Evolutionary conservation across 2,888 invertebrate genomes (phyloP).

Genomic region (Drosophila yooni): DNA sequence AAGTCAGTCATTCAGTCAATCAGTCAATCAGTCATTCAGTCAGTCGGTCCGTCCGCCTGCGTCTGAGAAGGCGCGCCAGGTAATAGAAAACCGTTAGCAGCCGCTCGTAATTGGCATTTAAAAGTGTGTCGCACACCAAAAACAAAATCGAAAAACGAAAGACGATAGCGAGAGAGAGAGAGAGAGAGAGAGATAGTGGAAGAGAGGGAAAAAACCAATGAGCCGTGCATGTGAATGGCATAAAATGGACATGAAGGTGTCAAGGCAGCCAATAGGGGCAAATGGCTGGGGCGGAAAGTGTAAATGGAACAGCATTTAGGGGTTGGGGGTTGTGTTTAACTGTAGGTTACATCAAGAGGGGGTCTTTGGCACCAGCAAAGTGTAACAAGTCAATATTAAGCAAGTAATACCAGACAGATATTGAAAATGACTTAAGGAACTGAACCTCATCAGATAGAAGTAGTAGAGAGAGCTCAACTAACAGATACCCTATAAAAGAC

Average conservation of each 20-base stretch:
- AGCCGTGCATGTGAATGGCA: slow-evolving; percentile 36
- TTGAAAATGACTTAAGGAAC: not conserved
- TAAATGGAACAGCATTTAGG: not conserved
- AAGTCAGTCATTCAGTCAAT: slow-evolving; percentile 20
- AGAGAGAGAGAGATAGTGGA: not conserved
- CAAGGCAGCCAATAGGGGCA: slow-evolving; percentile 23
- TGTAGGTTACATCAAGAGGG: not conserved
- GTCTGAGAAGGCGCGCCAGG: slow-evolving; percentile 25
- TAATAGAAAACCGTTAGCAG: slow-evolving; percentile 75
- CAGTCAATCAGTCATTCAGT: slow-evolving; percentile 4
- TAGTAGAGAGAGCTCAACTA: not conserved
- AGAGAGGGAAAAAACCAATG: slow-evolving; percentile 21
- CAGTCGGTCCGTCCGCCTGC: slow-evolving; percentile 9
- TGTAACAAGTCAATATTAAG: not conserved
- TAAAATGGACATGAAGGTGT: slow-evolving; percentile 46
- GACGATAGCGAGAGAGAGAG: not conserved
- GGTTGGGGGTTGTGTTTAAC: slow-evolving; percentile 4
- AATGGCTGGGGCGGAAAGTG: not conserved
- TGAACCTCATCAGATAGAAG: not conserved
- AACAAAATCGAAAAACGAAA: slow-evolving; percentile 9
- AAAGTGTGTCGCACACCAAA: slow-evolving; percentile 67
- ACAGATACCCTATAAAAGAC: not conserved
- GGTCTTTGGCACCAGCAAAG: not conserved
- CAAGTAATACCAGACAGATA: not conserved
- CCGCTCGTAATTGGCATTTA: slow-evolving; percentile 74